Percentiles rank a stretch among this genome's conserved stretches.
Conservation (phyloP, 2,113 vertebrate genomes). For the Antigone vipio region DNA sequence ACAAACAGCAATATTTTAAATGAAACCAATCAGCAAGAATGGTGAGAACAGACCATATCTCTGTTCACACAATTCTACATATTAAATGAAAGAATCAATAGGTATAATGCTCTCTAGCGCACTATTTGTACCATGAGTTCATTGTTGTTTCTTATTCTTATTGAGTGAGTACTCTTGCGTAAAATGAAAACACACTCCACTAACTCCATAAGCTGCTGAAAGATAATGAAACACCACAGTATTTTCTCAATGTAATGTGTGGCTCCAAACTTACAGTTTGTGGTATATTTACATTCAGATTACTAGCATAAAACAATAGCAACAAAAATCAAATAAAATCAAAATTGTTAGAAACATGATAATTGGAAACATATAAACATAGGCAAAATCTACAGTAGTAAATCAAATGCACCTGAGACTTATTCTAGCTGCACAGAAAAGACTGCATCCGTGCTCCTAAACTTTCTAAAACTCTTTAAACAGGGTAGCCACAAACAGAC, state of each 20-base stretch:
- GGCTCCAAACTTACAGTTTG: background rate
- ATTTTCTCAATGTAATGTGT: background rate
- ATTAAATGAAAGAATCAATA: background rate
- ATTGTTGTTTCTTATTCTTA: background rate
- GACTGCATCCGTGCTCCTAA: background rate
- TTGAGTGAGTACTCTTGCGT: background rate
- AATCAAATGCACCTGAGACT: background rate
- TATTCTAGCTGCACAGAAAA: background rate
- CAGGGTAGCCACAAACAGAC: background rate
- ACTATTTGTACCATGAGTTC: background rate
- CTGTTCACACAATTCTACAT: background rate
- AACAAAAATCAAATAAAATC: background rate
- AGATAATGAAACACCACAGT: background rate
- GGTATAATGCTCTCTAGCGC: background rate
- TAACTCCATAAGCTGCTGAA: background rate
- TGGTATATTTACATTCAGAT: background rate
- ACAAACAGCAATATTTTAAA: background rate
- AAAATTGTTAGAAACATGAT: background rate
- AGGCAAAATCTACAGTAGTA: background rate
- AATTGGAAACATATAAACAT: background rate
- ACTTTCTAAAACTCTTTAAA: background rate
- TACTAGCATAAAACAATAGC: background rate
- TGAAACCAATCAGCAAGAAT: background rate
- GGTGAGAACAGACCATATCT: background rate
- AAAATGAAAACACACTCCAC: background rate